Evolutionary conservation across 2,888 invertebrate genomes (phyloP), one percentile per base, ranked within the genome.

Genomic region (Chrysolina americana): DNA sequence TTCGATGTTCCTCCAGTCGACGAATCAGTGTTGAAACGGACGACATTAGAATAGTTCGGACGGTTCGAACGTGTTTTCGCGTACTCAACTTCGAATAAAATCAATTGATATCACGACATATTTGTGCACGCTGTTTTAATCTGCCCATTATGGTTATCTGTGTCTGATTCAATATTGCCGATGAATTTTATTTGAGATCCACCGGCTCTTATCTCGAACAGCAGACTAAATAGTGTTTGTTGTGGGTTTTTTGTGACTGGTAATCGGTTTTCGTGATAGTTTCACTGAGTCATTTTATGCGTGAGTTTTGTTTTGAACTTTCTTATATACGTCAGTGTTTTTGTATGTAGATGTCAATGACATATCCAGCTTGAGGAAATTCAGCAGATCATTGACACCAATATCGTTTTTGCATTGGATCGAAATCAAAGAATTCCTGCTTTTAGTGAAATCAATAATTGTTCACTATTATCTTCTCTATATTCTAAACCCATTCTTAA

Each of bases 1-100:
- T 63, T 71, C 68, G 50, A 69, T 78, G 53, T 66, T 64, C 19
- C 62, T 56, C 69, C 56, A 71, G 72, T 73, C 76, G 65, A 72
- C 70, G 71, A 72, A 72, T 74, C 76, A 73, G 70, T 56, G 74
- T 66, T 59, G 69, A 11, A 28, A 50, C 36, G 68, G 44, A 41
- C 56, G 53, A 50, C 68, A 15, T 19, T 36, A 41, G 36, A 53
- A 53, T 41, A 21, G 68, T 53, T 53, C 28, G 50, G 36, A 53
- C 53, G 41, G 53, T 53, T 13, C 41, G 68, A 17, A 56, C 21
- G 69, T 62, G 59, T 17, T 70, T 70, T 10, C 63, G 63, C 48
- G 63, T 62, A 59, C 21, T 13, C 53, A 56, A 17, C 15, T 41
- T 41, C 53, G 41, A 19, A 68, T 70, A 41, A 59, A 47, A 63